Base-by-base conservation (phyloP, 1,140 invertebrate genomes). In the Phthorimaea operculella region DNA sequence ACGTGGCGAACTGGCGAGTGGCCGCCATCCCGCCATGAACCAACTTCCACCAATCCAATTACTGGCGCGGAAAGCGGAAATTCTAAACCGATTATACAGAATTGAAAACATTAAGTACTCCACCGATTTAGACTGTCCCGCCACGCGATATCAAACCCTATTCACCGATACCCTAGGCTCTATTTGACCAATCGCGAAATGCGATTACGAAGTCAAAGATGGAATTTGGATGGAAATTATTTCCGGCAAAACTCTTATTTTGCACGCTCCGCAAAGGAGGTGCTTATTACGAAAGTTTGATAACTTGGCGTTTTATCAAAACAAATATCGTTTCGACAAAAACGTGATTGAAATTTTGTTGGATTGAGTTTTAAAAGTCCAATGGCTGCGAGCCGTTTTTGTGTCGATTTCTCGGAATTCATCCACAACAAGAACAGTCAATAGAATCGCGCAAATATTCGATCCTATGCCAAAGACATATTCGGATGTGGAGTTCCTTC, bases 71-170 rank as follows among this genome's bases (percentile, higher is more conserved):
- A 73, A 79, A 69, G 75, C 68, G 77, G 72, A 84, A 84, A 84
- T 82, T 78, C 81, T 84, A 84, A 84, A 84, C 81, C 79, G 81
- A 84, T 84, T 84, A 84, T 80, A 74, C 76, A 67, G 77, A 84
- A 84, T 84, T 82, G 81, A 84, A 84, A 82, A 83, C 79, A 83
- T 83, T 84, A 84, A 79, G 81, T 79, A 82, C 79, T 79, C 75
- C 68, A 76, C 68, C 69, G 69, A 78, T 78, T 78, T 68, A 47
- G 60, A 62, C 15, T 60, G 57, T 42, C 58, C 53, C 28, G 33
- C 16, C 62, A 57, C 47, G 49, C 59, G 18, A 79, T 62, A 71
- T 54, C 62, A 56, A 56, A 66, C 72, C 67, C 64, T 80, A 79
- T 63, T 47, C 18, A 28, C 55, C n/a, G 48, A 7, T 42, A 39